Evolutionary conservation across 2,113 vertebrate genomes (phyloP).

Genomic region (Diadophis punctatus): DNA sequence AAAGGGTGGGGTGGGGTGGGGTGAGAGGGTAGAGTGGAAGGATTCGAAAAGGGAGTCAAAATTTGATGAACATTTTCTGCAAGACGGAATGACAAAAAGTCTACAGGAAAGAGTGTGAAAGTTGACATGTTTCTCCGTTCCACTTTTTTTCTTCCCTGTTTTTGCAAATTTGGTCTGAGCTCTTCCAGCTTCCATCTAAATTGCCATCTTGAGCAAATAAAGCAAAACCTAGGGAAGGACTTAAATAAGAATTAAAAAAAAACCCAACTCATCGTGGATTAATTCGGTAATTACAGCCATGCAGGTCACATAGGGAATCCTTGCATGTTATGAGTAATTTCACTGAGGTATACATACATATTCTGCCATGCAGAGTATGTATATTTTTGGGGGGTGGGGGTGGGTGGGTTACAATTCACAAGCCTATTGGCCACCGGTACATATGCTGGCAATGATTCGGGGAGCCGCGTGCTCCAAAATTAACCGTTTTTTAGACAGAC

Average conservation of each 20-base stretch:
- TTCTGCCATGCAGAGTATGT: conserved; percentile 56
- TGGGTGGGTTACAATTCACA: background rate
- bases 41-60: conserved; percentile 55
- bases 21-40: background rate
- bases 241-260: conserved; percentile 23
- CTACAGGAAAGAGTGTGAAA: conserved; percentile 83
- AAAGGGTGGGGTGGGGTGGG: background rate
- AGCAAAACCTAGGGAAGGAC: conserved; percentile 61
- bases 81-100: conserved; percentile 61
- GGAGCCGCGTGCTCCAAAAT: conserved; percentile 36
- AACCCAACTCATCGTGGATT: conserved; percentile 53
- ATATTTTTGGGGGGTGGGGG: conserved; percentile 10
- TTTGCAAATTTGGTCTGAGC: conserved; percentile 30
- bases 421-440: conserved; percentile 44
- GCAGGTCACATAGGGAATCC: conserved; percentile 58
- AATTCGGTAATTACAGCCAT: conserved; percentile 63
- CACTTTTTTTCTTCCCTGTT: conserved; percentile 40
- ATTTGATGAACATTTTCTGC: conserved; percentile 65
- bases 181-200: conserved; percentile 62
- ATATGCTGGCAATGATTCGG: conserved; percentile 39
- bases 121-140: conserved; percentile 75
- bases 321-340: conserved; percentile 54
- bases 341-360: conserved; percentile 60
- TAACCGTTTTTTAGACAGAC: conserved; percentile 36
- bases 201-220: conserved; percentile 32